phyloP scores from a whole-genome alignment of 1,140 invertebrate species.

The Trinorchestia longiramus region DNA sequence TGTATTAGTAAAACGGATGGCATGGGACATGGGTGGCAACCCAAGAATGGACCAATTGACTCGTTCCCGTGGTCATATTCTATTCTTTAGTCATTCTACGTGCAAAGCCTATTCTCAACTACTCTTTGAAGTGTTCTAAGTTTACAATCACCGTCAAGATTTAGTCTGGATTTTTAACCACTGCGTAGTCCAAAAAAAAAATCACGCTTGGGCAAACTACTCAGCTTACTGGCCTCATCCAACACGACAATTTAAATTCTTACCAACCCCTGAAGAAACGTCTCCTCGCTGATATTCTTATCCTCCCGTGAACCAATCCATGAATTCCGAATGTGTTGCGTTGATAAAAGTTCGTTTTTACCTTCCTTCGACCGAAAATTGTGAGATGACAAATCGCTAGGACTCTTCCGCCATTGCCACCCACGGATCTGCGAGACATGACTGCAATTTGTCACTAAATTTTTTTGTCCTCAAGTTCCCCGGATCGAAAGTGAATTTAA shows the following conservation, averaged over 20 bases:
- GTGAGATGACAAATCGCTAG: slow-evolving; percentile 8
- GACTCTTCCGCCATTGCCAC: neutral
- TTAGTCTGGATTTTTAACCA: neutral
- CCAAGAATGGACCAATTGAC: too few species aligned
- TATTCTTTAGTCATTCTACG: neutral
- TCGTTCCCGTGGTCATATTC: too few species aligned
- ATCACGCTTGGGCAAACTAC: neutral
- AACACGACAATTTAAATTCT: neutral
- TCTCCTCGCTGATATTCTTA: neutral
- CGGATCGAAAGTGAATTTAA: neutral
- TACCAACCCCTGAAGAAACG: neutral
- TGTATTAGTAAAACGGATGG: too few species aligned
- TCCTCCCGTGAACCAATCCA: neutral
- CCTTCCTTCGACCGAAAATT: neutral
- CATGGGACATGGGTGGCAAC: neutral
- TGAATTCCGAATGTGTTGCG: neutral
- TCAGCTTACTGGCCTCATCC: neutral
- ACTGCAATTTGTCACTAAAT: neutral
- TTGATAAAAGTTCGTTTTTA: neutral
- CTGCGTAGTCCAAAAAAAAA: neutral
- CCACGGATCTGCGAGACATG: neutral
- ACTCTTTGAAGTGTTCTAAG: neutral
- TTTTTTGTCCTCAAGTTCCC: neutral
- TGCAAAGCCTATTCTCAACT: neutral
- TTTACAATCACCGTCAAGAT: neutral